These are phyloP conservation scores for Danio albolineatus DNA, from an alignment of 2,797 vertebrate genomes.

Conservation along the genomic window DNA sequence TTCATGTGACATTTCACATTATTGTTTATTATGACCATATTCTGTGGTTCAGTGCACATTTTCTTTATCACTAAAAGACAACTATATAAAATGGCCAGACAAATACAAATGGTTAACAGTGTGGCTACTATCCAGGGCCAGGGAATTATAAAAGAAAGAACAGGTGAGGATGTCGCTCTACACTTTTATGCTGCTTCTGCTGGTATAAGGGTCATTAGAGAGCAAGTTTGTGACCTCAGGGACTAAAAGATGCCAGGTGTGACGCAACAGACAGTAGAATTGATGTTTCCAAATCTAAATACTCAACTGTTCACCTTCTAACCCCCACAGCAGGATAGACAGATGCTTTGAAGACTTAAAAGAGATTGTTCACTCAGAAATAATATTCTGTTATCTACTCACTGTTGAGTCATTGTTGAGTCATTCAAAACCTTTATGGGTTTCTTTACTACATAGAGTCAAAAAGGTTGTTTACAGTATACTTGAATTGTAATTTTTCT, in stretches of 20 bases:
- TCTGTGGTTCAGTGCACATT: no score
- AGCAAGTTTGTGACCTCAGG: conserved; percentile 6
- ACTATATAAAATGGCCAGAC: neutral
- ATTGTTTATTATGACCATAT: no score
- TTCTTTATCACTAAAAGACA: no score
- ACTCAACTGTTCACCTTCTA: conserved; percentile 21
- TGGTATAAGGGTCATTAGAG: neutral
- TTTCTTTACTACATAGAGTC: neutral
- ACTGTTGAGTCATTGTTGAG: neutral
- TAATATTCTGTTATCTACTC: neutral
- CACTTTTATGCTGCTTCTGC: no score
- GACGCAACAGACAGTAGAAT: neutral
- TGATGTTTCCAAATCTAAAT: neutral
- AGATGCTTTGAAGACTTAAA: neutral
- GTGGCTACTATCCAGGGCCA: neutral
- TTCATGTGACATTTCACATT: no score
- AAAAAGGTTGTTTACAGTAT: no score
- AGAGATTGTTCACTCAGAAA: neutral
- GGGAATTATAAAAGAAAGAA: neutral
- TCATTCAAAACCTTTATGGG: neutral
- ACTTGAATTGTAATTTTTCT: no score
- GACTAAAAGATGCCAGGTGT: conserved; percentile 3
- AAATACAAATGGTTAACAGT: neutral
- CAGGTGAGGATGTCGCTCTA: conserved; percentile 8
- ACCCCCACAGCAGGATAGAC: neutral